Percentiles rank a stretch among this genome's conserved stretches.
Conservation (phyloP, 2,797 vertebrate species). For the Argyrosomus regius region DNA sequence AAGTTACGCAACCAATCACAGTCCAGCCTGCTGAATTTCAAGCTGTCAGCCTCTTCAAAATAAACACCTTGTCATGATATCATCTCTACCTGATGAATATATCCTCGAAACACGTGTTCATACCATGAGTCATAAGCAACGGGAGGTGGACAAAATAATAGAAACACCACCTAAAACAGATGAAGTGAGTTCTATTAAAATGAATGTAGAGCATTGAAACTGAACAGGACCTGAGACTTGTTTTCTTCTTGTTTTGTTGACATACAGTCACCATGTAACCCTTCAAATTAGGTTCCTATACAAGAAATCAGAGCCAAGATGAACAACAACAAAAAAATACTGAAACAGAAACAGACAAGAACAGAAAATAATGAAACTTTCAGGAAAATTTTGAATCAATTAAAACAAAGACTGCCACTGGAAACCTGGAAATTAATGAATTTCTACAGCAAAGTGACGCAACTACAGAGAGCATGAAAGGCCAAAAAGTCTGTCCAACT, state of each 20-base stretch:
- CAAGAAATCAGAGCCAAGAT: neutral
- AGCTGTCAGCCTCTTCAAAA: neutral
- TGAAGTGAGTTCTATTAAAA: neutral
- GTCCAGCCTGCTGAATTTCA: neutral
- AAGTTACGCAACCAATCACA: neutral
- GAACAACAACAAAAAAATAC: neutral
- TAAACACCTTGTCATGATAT: constrained; percentile 7
- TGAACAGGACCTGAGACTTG: neutral
- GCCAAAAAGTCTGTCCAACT: neutral
- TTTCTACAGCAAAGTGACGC: neutral
- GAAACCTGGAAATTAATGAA: neutral
- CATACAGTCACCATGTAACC: too few species aligned
- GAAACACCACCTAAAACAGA: neutral
- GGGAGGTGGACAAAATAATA: constrained; percentile 2
- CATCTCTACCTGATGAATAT: neutral
- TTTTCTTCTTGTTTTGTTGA: neutral
- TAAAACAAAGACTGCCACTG: neutral
- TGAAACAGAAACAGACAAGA: neutral
- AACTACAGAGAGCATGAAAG: neutral
- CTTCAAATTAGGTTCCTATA: too few species aligned
- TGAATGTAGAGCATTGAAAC: too few species aligned
- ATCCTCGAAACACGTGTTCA: neutral
- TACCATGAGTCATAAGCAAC: fast-evolving
- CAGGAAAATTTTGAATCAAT: too few species aligned
- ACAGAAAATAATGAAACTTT: too few species aligned